Conservation (phyloP, 2,888 invertebrate species). For the Agrotis segetum region DNA sequence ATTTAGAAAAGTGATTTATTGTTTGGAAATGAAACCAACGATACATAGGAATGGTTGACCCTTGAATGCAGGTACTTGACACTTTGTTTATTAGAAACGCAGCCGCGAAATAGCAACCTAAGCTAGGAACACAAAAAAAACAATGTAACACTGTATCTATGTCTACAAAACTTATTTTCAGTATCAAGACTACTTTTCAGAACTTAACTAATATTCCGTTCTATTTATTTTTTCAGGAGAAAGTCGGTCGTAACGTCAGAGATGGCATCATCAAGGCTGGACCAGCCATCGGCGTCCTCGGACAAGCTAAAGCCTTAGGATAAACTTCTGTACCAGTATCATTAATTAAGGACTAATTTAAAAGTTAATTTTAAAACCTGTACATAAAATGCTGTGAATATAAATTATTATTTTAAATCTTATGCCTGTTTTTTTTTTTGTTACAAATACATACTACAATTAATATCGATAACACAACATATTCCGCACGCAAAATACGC, state of each 20-base stretch:
- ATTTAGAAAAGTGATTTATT: no score
- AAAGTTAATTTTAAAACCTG: slow-evolving; percentile 14
- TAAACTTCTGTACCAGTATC: background rate
- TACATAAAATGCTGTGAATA: slow-evolving; percentile 22
- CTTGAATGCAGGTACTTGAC: no score
- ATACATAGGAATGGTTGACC: no score
- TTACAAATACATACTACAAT: background rate
- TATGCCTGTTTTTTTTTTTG: background rate
- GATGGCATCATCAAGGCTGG: slow-evolving; percentile 80
- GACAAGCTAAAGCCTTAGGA: slow-evolving; percentile 73
- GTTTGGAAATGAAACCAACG: no score
- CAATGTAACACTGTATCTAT: no score
- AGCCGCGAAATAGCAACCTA: no score
- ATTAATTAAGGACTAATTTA: background rate
- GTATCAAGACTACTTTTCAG: background rate
- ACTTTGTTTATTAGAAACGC: no score
- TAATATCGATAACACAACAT: background rate
- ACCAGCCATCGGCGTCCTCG: slow-evolving; percentile 77
- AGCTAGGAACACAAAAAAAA: no score
- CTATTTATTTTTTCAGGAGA: slow-evolving; percentile 72
- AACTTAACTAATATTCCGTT: background rate
- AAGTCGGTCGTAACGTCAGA: slow-evolving; percentile 75
- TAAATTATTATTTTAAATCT: slow-evolving; percentile 6
- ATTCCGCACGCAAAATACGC: no score
- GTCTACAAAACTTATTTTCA: no score